These are phyloP conservation scores for Alouatta caraya DNA, from an alignment of 2,797 vertebrate genomes.

Conservation along the genomic window DNA sequence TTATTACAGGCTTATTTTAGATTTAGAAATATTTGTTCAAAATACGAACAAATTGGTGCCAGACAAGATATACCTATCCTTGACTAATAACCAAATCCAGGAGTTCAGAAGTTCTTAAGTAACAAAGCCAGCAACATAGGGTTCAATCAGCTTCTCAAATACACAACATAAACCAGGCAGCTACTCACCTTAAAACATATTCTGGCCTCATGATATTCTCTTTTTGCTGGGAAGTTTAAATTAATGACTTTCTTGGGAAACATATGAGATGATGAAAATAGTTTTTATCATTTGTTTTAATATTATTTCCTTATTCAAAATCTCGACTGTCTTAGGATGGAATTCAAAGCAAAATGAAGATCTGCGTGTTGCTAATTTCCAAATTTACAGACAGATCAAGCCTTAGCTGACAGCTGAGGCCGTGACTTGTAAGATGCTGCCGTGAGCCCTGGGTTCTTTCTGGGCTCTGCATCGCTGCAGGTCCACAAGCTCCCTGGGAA, in stretches of 20 bases:
- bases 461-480: not conserved
- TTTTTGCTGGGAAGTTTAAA: not conserved
- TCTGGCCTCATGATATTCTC: not conserved
- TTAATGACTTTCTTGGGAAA: not conserved
- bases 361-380: not conserved
- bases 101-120: not conserved
- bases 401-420: not conserved
- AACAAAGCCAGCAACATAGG: not conserved
- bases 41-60: not conserved
- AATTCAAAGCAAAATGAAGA: not conserved
- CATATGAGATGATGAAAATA: not conserved
- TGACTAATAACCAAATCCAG: not conserved
- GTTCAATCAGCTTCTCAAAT: not conserved
- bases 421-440: not conserved
- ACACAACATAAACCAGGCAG: rapidly evolving
- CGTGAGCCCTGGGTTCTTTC: no score
- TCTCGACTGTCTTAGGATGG: not conserved
- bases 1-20: not conserved
- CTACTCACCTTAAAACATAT: not conserved
- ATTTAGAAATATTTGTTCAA: not conserved
- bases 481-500: rapidly evolving
- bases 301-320: not conserved
- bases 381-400: not conserved
- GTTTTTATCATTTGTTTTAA: not conserved
- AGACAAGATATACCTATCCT: not conserved